Evolutionary conservation across 2,797 vertebrate genomes (phyloP).

Genomic region (Mormyrus proboscirostris): DNA sequence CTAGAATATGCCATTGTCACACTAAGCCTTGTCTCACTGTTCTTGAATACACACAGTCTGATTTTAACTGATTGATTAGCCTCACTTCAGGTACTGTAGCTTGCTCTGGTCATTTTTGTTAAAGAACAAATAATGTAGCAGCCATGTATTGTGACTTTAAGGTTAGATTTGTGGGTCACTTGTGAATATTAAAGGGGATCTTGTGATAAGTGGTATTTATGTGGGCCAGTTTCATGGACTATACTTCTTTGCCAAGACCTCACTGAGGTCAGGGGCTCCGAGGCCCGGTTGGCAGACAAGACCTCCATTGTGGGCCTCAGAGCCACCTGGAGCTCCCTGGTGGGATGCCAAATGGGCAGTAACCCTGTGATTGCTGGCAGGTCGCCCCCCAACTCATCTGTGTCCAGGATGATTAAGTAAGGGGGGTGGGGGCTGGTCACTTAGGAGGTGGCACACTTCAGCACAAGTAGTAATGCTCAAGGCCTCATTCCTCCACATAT

Average conservation of each 20-base stretch:
- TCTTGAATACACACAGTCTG: not conserved
- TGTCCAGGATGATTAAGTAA: constrained; percentile 28
- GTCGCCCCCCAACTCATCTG: not conserved
- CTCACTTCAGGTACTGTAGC: not conserved
- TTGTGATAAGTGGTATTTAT: not conserved
- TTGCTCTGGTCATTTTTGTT: not conserved
- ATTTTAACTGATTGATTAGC: not conserved
- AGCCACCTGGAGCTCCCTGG: not conserved
- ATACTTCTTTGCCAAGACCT: not conserved
- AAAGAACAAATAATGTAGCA: not conserved
- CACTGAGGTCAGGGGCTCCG: constrained; percentile 35
- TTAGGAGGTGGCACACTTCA: constrained; percentile 56
- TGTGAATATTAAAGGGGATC: not conserved
- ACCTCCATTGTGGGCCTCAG: not conserved
- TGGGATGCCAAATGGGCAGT: constrained; percentile 18
- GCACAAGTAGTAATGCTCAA: not conserved
- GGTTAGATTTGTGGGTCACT: not conserved
- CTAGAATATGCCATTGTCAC: not conserved
- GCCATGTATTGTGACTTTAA: not conserved
- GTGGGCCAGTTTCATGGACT: not conserved
- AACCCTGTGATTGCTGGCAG: not conserved
- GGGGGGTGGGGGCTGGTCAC: constrained; percentile 40
- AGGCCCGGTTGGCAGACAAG: not conserved
- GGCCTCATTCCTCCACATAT: constrained; percentile 42
- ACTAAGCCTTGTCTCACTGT: not conserved